A percentile compares a stretch with the other conserved stretches of the same genome.
These are phyloP conservation scores for Luperina nickerlii DNA, from an alignment of 2,888 invertebrate genomes.

Conservation along the genomic window DNA sequence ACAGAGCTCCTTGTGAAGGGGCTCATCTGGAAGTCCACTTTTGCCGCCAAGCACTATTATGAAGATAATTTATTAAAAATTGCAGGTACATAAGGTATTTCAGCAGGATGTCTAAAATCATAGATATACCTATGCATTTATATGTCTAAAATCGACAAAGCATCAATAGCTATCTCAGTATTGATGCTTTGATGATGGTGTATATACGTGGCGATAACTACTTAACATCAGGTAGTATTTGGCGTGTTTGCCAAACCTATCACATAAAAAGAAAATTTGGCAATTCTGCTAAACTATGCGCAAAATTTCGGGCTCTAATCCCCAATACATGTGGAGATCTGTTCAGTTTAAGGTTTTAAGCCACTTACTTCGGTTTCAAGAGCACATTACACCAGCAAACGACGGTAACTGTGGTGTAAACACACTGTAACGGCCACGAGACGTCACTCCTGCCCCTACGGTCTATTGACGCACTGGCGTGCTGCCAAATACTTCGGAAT, in stretches of 20 bases:
- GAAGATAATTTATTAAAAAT: background rate
- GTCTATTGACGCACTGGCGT: slow-evolving; percentile 72
- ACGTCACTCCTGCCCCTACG: slow-evolving; percentile 64
- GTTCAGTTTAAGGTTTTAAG: slow-evolving; percentile 31
- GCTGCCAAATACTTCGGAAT: slow-evolving; percentile 63
- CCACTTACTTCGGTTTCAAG: slow-evolving; percentile 40
- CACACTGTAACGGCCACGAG: slow-evolving; percentile 64
- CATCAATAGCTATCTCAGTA: too few species aligned
- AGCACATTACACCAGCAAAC: slow-evolving; percentile 67
- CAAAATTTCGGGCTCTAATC: slow-evolving; percentile 21
- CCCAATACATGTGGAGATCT: slow-evolving; percentile 24
- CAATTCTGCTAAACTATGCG: slow-evolving; percentile 21
- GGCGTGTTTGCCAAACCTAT: background rate
- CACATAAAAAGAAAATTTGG: slow-evolving; percentile 28
- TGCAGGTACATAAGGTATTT: background rate
- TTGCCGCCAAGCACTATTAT: background rate
- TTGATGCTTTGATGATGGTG: too few species aligned
- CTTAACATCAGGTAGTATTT: background rate
- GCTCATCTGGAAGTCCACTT: background rate
- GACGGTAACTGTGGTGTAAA: slow-evolving; percentile 70
- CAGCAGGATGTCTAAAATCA: too few species aligned
- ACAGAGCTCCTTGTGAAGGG: background rate
- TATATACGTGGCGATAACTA: background rate
- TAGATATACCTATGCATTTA: too few species aligned
- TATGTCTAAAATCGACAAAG: background rate